A percentile compares a stretch with the other conserved stretches of the same genome.
Conservation (phyloP, 2,888 invertebrate genomes). For the Volucella zonaria region DNA sequence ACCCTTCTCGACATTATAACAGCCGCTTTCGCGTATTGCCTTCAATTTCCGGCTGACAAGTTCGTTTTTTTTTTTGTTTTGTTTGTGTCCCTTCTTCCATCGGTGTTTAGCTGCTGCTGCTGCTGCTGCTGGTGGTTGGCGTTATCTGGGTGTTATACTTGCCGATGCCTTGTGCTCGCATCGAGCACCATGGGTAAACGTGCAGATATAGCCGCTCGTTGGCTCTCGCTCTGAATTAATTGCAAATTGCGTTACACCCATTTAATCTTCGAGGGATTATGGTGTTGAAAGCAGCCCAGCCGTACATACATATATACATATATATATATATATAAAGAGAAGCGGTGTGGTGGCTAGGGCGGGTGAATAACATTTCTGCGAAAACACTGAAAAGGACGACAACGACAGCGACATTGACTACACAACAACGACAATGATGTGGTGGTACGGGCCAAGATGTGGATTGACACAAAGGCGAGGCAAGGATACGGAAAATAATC, state of each 20-base stretch:
- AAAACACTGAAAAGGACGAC: conserved; percentile 54
- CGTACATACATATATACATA: conserved; percentile 24
- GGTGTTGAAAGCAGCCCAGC: conserved; percentile 70
- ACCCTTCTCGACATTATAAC: conserved; percentile 45
- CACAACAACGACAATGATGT: neutral
- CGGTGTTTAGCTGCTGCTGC: conserved; percentile 58
- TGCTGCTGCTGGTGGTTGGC: conserved; percentile 51
- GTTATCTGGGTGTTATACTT: neutral
- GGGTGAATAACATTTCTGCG: conserved; percentile 50
- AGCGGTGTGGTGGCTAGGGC: neutral
- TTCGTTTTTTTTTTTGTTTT: conserved; percentile 45
- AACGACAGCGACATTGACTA: neutral
- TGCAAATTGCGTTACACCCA: conserved; percentile 76
- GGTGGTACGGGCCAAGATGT: neutral
- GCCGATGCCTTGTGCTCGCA: too few relatives aligned
- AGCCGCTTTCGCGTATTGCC: conserved; percentile 64
- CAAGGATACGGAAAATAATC: conserved; percentile 49
- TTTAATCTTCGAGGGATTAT: conserved; percentile 75
- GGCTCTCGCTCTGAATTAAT: conserved; percentile 68
- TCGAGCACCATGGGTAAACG: conserved; percentile 12
- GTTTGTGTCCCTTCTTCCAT: conserved; percentile 9
- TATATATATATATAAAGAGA: neutral
- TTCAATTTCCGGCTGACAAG: conserved; percentile 73
- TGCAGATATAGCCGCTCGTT: conserved; percentile 42
- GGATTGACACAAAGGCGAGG: conserved; percentile 29